Evolutionary conservation across 2,888 invertebrate genomes (phyloP).

Genomic region (Lagria hirta): DNA sequence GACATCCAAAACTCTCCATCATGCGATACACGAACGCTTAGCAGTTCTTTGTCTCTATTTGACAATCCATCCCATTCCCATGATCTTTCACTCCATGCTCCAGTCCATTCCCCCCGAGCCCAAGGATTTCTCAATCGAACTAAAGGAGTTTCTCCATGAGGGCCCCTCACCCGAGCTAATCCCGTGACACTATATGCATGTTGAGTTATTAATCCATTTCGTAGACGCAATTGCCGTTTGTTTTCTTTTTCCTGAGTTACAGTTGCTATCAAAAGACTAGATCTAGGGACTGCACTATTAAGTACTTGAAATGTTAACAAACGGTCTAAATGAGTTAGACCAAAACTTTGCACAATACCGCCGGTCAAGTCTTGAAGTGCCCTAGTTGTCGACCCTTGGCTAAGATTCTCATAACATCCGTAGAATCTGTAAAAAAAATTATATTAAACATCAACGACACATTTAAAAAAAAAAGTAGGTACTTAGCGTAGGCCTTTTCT

Average conservation of each 20-base stretch:
- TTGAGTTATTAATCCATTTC: constrained; percentile 66
- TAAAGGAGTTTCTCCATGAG: constrained; percentile 61
- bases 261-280: constrained; percentile 68
- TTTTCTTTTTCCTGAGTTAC: constrained; percentile 62
- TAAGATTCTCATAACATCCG: constrained; percentile 68
- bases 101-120: constrained; percentile 70
- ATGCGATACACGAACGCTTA: constrained; percentile 63
- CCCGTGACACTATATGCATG: constrained; percentile 73
- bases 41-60: constrained; percentile 63
- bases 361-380: constrained; percentile 74
- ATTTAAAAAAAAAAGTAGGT: constrained; percentile 38
- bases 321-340: constrained; percentile 64
- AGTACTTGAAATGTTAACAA: constrained; percentile 67
- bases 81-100: constrained; percentile 70
- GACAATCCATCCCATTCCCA: constrained; percentile 70
- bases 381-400: constrained; percentile 65
- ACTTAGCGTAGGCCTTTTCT: constrained; percentile 84
- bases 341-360: constrained; percentile 74
- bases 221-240: constrained; percentile 59
- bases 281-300: constrained; percentile 69
- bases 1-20: constrained; percentile 77
- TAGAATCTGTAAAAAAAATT: constrained; percentile 57
- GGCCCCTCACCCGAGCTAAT: constrained; percentile 66
- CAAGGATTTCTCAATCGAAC: constrained; percentile 68
- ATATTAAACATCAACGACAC: constrained; percentile 1